Evolutionary conservation across 1,140 invertebrate genomes (phyloP), one percentile per base, ranked within the genome.

Genomic region (Drosophila rhopaloa): DNA sequence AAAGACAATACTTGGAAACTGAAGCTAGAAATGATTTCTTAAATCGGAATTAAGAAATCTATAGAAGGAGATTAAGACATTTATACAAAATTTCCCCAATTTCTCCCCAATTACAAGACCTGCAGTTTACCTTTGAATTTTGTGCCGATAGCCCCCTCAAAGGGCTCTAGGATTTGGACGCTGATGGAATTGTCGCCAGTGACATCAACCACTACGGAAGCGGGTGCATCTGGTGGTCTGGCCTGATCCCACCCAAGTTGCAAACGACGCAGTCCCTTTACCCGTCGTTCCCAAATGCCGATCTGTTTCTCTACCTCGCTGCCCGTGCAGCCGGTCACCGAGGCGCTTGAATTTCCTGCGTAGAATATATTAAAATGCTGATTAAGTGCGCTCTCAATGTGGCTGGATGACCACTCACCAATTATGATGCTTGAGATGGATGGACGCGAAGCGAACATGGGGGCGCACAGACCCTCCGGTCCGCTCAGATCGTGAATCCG

Each of bases 201-300:
- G 1, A 98, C 97, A 78, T 97, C 96, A 6, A 98, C 93, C 9
- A 95, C 95, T 1, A 98, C 96, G 9, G 95, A 91, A 13, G 95
- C 95, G 0, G 97, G 96, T 11, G 95, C 94, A 85, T 96, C 95
- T n/a, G 97, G 97, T 0, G 95, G 95, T 50, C 96, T 95, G 93
- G 94, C 79, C 85, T 95, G 94, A 63, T 94, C 94, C 93, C 95
- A 95, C 7, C 95, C 95, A 13, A 94, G 81, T 10, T 95, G 91
- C 77, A 95, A 92, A 29, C 94, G 93, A 68, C 94, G 96, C 8
- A 98, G 93, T 0, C 96, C 95, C 91, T 96, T 95, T 2, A 96
- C 95, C 70, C 97, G 94, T 55, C 97, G 94, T 76, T 98, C 96
- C 97, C 97, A 98, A 24, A 97, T 95, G 48, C 95, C 95, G 14